A percentile compares a stretch with the other conserved stretches of the same genome.
phyloP scores from a whole-genome alignment of 1,140 invertebrate species.

The Drosophila paulistorum region DNA sequence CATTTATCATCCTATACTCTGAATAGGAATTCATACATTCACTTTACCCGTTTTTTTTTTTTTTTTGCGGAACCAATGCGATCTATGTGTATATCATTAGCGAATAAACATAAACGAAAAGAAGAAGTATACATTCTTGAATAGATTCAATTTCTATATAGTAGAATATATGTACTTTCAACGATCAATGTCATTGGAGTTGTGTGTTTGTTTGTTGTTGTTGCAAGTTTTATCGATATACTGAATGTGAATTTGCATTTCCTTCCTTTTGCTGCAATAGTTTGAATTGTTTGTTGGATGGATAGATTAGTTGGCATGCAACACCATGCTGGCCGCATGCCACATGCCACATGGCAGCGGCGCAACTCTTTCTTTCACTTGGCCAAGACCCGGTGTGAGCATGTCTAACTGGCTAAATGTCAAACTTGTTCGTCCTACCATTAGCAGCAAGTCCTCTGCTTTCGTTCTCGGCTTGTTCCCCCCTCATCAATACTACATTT shows the following conservation, averaged over 20 bases:
- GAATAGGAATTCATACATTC: too few relatives aligned
- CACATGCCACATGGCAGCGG: constrained; percentile 18
- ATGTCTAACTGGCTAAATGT: constrained; percentile 11
- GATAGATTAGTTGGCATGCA: constrained; percentile 5
- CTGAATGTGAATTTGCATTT: constrained; percentile 7
- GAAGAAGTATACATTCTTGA: too few relatives aligned
- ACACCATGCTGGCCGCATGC: background rate
- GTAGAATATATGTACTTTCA: background rate
- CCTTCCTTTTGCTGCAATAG: constrained; percentile 2
- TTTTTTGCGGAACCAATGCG: too few relatives aligned
- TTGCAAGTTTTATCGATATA: constrained; percentile 5
- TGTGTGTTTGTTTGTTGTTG: background rate
- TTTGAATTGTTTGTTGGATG: constrained; percentile 3
- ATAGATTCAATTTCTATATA: too few relatives aligned
- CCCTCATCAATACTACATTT: too few relatives aligned
- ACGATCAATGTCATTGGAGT: background rate
- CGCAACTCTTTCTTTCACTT: constrained; percentile 71
- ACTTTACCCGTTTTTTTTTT: too few relatives aligned
- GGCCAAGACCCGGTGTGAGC: constrained; percentile 37
- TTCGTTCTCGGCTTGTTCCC: too few relatives aligned
- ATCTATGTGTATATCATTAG: too few relatives aligned
- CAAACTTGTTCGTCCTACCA: constrained; percentile 5
- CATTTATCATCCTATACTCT: too few relatives aligned
- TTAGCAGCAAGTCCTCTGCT: background rate
- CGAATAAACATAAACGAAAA: too few relatives aligned